Base-by-base conservation (phyloP, 2,113 vertebrate genomes). In the mouse (Mus musculus) region DNA sequence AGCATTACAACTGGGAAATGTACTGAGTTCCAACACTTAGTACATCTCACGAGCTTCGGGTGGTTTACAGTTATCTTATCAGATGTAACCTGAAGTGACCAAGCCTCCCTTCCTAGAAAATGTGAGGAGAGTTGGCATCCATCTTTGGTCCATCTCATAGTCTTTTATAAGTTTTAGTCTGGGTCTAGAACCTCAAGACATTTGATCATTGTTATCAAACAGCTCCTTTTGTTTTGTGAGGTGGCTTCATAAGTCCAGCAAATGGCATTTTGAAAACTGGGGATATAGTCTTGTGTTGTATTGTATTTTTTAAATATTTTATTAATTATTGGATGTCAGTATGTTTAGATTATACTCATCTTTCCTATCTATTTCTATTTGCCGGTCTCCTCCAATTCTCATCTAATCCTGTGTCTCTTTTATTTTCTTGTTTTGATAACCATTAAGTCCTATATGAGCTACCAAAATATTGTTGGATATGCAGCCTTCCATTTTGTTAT, bases 21-120 rank as follows among this genome's bases (percentile, higher is more conserved):
- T 90, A 93, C 87, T 94, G 2, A 75, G n/a, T 81, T 91, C 7
- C 69, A 85, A 36, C 82, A 96, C 76, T 82, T 19, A 91, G 30
- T 20, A 10, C 82, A 87, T 46, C 33, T 76, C 85, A 91, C 84
- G 20, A 14, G 42, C 5, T 97, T 89, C 22, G 7, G 6, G 17
- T 42, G 77, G 49, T 78, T 59, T 24, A n/a, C 65, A 76, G 39
- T 78, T 75, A 16, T 95, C 1, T 39, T 20, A 20, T 93, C 12
- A 89, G 9, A 39, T 89, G 39, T 84, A 89, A 56, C 5, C 77
- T 93, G 46, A 16, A 17, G 63, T 61, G 67, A 54, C 30, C 75
- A 87, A 86, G 14, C n/a, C 69, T 65, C 42, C 5, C 33, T 96
- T 81, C 10, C 5, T 59, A 39, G 20, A 1, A 80, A 42, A 5